Conservation (phyloP, 2,888 invertebrate genomes). For the Autographa pulchrina region DNA sequence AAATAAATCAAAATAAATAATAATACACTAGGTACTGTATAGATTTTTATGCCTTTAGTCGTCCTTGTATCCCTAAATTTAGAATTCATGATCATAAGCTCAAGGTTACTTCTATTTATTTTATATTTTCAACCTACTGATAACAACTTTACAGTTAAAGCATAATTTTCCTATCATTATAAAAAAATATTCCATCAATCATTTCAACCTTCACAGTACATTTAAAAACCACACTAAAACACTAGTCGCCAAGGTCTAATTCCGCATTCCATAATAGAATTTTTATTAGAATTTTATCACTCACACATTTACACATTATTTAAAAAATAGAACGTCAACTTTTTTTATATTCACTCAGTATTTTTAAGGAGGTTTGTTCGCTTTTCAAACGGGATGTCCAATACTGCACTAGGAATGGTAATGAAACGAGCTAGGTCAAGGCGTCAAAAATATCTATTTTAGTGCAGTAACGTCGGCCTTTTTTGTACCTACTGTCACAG, state of each 20-base stretch:
- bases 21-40: no score
- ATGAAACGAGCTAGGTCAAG: slow-evolving; percentile 79
- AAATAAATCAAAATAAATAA: no score
- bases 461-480: slow-evolving; percentile 54
- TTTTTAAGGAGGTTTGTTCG: slow-evolving; percentile 5
- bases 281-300: slow-evolving; percentile 10
- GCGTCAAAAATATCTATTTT: slow-evolving; percentile 73
- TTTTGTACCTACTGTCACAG: slow-evolving; percentile 51
- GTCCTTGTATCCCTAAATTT: slow-evolving; percentile 44
- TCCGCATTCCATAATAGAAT: slow-evolving; percentile 49
- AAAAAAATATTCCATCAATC: slow-evolving; percentile 5
- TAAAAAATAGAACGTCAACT: slow-evolving; percentile 8
- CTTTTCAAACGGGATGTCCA: slow-evolving; percentile 64
- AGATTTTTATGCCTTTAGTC: slow-evolving; percentile 8
- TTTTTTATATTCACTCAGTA: slow-evolving; percentile 1
- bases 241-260: slow-evolving; percentile 33
- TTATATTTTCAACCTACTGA: slow-evolving; percentile 9
- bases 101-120: slow-evolving; percentile 45
- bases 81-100: slow-evolving; percentile 45
- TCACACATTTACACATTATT: slow-evolving; percentile 16
- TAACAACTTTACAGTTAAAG: neutral
- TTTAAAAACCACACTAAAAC: slow-evolving; percentile 39
- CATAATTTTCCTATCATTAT: neutral
- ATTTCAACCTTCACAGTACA: slow-evolving; percentile 33
- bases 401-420: slow-evolving; percentile 66